Evolutionary conservation across 2,888 invertebrate species (phyloP).

Genomic region (Tenodera sinensis): DNA sequence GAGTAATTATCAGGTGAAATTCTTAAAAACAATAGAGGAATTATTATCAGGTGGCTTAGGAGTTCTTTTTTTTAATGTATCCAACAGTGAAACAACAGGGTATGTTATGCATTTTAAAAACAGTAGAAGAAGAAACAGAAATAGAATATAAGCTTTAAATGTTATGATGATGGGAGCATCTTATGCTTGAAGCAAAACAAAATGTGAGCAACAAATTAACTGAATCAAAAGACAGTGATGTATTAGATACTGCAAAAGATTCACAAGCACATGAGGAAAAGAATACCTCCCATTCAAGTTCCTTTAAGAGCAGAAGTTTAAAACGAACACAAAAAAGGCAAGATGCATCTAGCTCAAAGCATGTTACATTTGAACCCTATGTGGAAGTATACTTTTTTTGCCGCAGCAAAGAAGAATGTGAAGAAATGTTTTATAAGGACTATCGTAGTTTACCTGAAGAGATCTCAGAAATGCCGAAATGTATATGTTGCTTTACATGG

Average conservation of each 20-base stretch:
- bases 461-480: neutral
- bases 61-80: neutral
- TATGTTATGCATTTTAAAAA: neutral
- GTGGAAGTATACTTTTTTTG: neutral
- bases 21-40: too few species aligned
- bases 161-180: neutral
- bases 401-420: neutral
- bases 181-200: neutral
- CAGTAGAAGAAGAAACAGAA: neutral
- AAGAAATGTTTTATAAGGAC: neutral
- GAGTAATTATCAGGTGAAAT: too few species aligned
- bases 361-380: neutral
- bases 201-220: neutral
- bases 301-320: neutral
- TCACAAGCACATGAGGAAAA: neutral
- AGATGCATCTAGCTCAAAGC: neutral
- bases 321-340: neutral
- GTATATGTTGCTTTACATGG: neutral
- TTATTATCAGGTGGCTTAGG: too few species aligned
- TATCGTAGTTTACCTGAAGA: neutral
- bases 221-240: neutral
- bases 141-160: neutral
- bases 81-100: neutral
- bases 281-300: neutral
- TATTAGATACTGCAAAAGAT: neutral